phyloP scores from a whole-genome alignment of 2,888 invertebrate species.

The Netelia virgata region DNA sequence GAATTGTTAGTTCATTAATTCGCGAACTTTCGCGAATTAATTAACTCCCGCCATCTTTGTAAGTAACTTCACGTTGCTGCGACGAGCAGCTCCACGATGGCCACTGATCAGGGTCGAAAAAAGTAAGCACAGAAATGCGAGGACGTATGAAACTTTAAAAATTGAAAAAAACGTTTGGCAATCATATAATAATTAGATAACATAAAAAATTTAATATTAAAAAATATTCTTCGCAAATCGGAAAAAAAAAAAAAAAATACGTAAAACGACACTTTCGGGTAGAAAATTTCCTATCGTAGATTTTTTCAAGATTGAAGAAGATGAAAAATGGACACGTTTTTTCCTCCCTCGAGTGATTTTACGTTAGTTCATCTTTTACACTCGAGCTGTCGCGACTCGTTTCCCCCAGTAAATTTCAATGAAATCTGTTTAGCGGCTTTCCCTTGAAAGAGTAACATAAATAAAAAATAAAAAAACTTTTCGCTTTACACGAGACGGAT shows the following conservation, averaged over 20 bases:
- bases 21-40: too few relatives aligned
- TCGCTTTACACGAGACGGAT: constrained; percentile 21
- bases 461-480: constrained; percentile 29
- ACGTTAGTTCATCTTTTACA: not conserved
- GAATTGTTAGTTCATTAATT: too few relatives aligned
- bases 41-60: too few relatives aligned
- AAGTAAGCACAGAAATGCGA: too few relatives aligned
- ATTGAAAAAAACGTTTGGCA: too few relatives aligned
- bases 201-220: too few relatives aligned
- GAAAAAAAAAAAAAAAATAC: not conserved
- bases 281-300: not conserved
- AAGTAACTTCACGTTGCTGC: too few relatives aligned
- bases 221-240: too few relatives aligned
- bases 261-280: not conserved
- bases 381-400: not conserved
- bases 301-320: not conserved
- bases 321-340: not conserved
- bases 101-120: too few relatives aligned
- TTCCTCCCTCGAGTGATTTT: not conserved
- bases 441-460: constrained; percentile 9
- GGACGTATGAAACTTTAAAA: too few relatives aligned
- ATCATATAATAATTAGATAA: too few relatives aligned
- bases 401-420: constrained; percentile 43
- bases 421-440: constrained; percentile 42
- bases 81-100: too few relatives aligned